These are phyloP conservation scores for Pollachius pollachius DNA, from an alignment of 2,113 vertebrate genomes.

Conservation along the genomic window DNA sequence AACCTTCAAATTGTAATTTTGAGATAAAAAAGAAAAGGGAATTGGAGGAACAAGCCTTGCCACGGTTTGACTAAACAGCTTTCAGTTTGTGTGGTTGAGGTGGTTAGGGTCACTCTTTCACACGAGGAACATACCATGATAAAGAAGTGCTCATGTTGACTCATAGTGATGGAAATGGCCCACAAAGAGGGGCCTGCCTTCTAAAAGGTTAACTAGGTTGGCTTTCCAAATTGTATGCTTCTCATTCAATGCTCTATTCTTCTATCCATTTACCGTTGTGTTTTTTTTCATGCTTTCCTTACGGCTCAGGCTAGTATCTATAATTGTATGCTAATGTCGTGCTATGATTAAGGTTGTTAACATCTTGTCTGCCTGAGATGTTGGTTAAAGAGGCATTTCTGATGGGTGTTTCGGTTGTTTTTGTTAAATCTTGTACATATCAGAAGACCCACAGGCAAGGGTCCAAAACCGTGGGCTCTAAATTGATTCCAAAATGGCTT, in stretches of 20 bases:
- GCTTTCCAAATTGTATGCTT: constrained; percentile 27
- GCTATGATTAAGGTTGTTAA: constrained; percentile 17
- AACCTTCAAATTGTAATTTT: too few relatives aligned
- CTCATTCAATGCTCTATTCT: constrained; percentile 17
- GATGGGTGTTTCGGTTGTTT: too few relatives aligned
- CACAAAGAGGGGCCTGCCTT: constrained; percentile 8
- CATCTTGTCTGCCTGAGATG: constrained; percentile 23
- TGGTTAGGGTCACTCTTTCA: constrained; percentile 17
- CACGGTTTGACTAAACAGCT: constrained; percentile 9
- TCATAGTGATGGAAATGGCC: constrained; percentile 18
- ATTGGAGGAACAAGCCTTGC: constrained; percentile 1
- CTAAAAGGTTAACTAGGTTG: constrained; percentile 23
- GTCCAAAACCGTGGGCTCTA: constrained; percentile 59
- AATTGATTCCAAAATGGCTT: constrained; percentile 62
- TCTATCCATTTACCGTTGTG: neutral
- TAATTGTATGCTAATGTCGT: constrained; percentile 18
- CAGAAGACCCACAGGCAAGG: constrained; percentile 69
- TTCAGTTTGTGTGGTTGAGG: constrained; percentile 33
- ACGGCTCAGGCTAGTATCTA: too few relatives aligned
- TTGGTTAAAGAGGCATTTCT: too few relatives aligned
- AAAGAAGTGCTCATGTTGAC: constrained; percentile 39
- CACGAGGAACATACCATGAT: constrained; percentile 29
- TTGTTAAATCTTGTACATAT: constrained; percentile 69
- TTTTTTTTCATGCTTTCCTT: neutral
- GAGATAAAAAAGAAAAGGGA: too few relatives aligned